A percentile compares a stretch with the other conserved stretches of the same genome.
Evolutionary conservation across 2,888 invertebrate species (phyloP).

Genomic region (Drosophila quinaria): DNA sequence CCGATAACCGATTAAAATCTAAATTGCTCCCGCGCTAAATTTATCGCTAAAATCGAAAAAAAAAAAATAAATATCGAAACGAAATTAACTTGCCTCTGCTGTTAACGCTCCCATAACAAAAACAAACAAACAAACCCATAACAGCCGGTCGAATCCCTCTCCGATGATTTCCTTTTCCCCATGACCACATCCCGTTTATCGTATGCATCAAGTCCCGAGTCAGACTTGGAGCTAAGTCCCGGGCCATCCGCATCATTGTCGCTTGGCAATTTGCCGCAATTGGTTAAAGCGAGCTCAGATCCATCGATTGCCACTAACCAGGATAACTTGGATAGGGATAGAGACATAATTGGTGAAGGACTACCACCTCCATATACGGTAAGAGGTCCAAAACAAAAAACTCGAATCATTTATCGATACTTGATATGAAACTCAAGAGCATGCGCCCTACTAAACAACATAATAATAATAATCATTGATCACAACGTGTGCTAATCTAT

Average conservation of each 20-base stretch:
- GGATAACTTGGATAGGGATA: constrained; percentile 91
- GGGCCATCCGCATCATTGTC: constrained; percentile 88
- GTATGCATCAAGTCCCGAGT: constrained; percentile 98
- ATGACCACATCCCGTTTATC: constrained; percentile 98
- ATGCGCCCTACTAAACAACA: constrained; percentile 59
- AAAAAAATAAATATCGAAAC: neutral
- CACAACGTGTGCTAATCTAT: constrained; percentile 63
- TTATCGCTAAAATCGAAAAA: constrained; percentile 55
- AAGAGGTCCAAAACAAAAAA: constrained; percentile 85
- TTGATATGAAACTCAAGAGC: constrained; percentile 40
- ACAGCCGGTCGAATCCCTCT: constrained; percentile 97
- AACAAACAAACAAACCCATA: constrained; percentile 81
- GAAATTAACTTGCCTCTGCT: constrained; percentile 51
- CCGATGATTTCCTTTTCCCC: constrained; percentile 99
- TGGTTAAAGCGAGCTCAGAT: constrained; percentile 95
- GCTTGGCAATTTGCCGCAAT: constrained; percentile 87
- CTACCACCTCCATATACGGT: constrained; percentile 95
- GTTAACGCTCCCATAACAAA: constrained; percentile 35
- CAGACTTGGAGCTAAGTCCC: constrained; percentile 95
- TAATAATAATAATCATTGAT: constrained; percentile 20
- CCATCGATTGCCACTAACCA: constrained; percentile 97
- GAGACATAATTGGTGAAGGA: constrained; percentile 88
- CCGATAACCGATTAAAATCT: constrained; percentile 34
- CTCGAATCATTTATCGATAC: constrained; percentile 23
- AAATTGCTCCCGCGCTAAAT: constrained; percentile 57